These are phyloP conservation scores for Helicoverpa assulta DNA, from an alignment of 2,888 invertebrate genomes.

Conservation along the genomic window DNA sequence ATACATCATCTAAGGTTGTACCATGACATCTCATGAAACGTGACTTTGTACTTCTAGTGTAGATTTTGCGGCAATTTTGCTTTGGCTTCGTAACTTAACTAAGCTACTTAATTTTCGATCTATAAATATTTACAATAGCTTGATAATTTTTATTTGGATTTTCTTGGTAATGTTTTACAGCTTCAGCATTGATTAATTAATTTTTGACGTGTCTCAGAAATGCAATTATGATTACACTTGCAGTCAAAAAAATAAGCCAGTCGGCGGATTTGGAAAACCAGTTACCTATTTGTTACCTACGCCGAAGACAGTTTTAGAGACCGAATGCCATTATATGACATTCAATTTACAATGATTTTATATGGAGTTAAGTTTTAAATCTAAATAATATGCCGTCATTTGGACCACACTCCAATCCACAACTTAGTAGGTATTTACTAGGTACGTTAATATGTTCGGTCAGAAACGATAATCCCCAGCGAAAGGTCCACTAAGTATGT, in stretches of 20 bases:
- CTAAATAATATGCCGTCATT: constrained; percentile 17
- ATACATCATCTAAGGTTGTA: constrained; percentile 11
- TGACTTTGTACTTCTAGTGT: constrained; percentile 25
- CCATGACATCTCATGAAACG: constrained; percentile 30
- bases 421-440: constrained; percentile 11
- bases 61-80: constrained; percentile 33
- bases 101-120: neutral
- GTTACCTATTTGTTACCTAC: no score
- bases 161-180: no score
- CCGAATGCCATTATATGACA: no score
- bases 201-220: no score
- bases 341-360: no score
- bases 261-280: no score
- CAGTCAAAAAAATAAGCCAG: no score
- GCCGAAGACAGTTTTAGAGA: no score
- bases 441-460: constrained; percentile 53
- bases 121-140: neutral
- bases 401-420: constrained; percentile 17
- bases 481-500: constrained; percentile 53
- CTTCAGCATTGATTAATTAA: no score
- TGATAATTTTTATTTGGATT: no score
- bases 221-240: no score
- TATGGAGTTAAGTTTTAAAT: neutral
- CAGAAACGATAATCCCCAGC: constrained; percentile 54
- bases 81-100: neutral